Conservation (phyloP, 2,797 vertebrate species). For the Prunella strophiata region DNA sequence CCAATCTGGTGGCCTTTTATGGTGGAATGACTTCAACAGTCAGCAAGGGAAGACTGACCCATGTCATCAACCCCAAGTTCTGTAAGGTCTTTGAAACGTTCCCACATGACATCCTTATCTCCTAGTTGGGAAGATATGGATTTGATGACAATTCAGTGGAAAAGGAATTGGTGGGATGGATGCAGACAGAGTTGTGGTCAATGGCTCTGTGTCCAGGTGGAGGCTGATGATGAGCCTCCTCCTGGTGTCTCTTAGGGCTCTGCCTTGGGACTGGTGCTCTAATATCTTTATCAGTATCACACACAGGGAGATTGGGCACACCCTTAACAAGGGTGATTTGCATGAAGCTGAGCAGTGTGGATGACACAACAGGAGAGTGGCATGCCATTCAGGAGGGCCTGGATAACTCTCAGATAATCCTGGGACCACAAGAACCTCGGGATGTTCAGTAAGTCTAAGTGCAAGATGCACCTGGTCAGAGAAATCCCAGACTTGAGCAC, state of each 20-base stretch:
- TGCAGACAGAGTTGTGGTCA: background rate
- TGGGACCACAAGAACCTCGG: background rate
- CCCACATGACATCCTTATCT: background rate
- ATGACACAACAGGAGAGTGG: background rate
- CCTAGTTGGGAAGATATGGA: background rate
- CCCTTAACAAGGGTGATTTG: background rate
- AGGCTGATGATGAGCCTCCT: background rate
- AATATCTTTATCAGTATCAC: background rate
- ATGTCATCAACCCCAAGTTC: background rate
- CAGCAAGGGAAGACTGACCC: background rate
- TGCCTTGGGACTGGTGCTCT: background rate
- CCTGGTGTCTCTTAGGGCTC: background rate
- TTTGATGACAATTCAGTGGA: background rate
- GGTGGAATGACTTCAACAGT: background rate
- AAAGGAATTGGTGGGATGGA: background rate
- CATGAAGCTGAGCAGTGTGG: background rate
- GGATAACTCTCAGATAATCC: background rate
- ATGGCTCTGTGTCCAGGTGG: background rate
- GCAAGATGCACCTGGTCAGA: background rate
- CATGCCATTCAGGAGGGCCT: background rate
- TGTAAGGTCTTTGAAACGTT: background rate
- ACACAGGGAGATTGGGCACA: background rate
- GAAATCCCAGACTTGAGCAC: background rate
- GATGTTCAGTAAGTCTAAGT: background rate
- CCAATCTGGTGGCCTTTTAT: background rate